phyloP scores from a whole-genome alignment of 2,888 invertebrate species.

The Galeopsomyia nigrocyanea region DNA sequence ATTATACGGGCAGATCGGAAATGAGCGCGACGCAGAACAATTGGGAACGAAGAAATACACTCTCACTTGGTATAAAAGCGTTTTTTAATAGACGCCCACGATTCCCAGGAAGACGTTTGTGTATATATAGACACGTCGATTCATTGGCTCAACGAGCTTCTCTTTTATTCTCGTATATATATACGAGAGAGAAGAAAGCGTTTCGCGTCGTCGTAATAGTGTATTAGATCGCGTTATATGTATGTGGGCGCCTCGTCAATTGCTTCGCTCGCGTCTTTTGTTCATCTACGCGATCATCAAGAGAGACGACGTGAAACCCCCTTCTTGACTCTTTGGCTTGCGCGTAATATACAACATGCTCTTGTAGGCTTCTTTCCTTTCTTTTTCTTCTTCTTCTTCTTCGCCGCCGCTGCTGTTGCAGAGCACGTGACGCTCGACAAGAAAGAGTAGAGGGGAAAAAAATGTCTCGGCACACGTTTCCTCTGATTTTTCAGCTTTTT shows the following conservation, averaged over 20 bases:
- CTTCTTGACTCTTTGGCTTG: background rate
- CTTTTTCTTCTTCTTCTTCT: slow-evolving; percentile 8
- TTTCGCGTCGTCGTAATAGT: no score
- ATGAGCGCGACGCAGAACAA: no score
- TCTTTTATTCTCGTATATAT: no score
- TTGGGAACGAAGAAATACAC: no score
- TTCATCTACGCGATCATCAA: background rate
- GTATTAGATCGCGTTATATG: no score
- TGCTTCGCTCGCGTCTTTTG: slow-evolving; percentile 9
- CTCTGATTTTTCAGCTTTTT: background rate
- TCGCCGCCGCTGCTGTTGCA: no score
- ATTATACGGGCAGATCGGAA: no score
- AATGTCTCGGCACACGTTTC: background rate
- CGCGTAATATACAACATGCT: background rate
- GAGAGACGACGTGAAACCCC: background rate
- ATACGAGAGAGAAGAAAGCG: background rate
- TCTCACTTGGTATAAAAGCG: no score
- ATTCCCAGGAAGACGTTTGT: no score
- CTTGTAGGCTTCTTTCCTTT: background rate
- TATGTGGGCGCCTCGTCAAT: background rate
- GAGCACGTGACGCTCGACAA: background rate
- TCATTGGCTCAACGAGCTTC: background rate
- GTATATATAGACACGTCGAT: background rate
- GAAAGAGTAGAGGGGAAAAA: background rate
- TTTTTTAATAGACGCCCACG: no score